A percentile compares a stretch with the other conserved stretches of the same genome.
phyloP scores from a whole-genome alignment of 2,113 vertebrate genomes.

The Mirounga angustirostris region DNA sequence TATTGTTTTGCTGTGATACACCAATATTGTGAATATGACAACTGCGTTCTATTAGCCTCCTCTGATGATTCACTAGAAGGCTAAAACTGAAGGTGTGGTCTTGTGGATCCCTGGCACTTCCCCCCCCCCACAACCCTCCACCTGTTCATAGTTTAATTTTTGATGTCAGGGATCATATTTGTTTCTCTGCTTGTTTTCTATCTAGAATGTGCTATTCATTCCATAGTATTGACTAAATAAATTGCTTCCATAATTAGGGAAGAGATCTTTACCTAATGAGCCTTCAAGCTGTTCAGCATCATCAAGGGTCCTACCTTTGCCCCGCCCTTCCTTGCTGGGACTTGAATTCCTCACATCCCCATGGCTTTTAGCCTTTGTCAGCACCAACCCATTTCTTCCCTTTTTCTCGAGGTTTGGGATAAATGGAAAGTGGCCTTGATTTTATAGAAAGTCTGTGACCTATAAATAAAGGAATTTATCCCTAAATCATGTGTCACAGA shows the following conservation, averaged over 20 bases:
- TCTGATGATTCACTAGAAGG: background rate
- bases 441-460: background rate
- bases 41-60: background rate
- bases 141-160: background rate
- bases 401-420: background rate
- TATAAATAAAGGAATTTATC: background rate
- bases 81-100: background rate
- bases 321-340: background rate
- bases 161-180: background rate
- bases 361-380: background rate
- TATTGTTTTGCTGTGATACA: background rate
- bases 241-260: background rate
- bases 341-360: background rate
- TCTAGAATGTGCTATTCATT: background rate
- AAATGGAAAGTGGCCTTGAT: background rate
- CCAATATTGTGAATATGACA: background rate
- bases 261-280: background rate
- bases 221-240: background rate
- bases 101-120: background rate
- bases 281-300: background rate
- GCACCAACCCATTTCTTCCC: background rate
- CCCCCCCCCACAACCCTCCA: rapidly evolving
- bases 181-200: background rate
- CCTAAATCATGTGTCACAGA: background rate
- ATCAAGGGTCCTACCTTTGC: background rate